Conservation (phyloP, 2,113 vertebrate species). For the Cephalopholis sonnerati region DNA sequence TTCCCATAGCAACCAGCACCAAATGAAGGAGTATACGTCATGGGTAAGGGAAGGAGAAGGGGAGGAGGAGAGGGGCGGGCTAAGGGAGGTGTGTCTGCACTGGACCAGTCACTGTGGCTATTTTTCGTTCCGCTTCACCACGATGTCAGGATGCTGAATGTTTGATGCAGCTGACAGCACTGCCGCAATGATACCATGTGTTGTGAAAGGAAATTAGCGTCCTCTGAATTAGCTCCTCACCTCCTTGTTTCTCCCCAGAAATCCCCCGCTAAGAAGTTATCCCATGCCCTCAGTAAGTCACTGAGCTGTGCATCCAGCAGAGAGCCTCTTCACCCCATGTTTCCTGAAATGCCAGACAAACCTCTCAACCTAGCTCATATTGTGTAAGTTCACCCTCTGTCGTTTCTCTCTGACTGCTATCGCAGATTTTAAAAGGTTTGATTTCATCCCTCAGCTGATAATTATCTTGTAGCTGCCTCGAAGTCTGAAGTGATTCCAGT, state of each 20-base stretch:
- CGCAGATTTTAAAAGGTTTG: constrained; percentile 25
- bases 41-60: constrained; percentile 90
- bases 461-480: constrained; percentile 51
- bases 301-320: constrained; percentile 97
- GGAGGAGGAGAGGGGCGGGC: constrained; percentile 41
- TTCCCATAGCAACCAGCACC: constrained; percentile 99
- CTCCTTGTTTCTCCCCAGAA: constrained; percentile 87
- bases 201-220: constrained; percentile 1
- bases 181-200: background rate
- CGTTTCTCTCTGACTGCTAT: background rate
- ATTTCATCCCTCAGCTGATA: constrained; percentile 46
- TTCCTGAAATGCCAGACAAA: constrained; percentile 96
- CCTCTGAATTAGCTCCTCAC: background rate
- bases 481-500: constrained; percentile 63
- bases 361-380: constrained; percentile 97
- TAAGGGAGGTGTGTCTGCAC: constrained; percentile 66
- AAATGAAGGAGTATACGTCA: constrained; percentile 99
- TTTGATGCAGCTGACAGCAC: constrained; percentile 8
- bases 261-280: constrained; percentile 99
- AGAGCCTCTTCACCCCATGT: constrained; percentile 96
- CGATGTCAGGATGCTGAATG: constrained; percentile 20
- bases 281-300: constrained; percentile 97
- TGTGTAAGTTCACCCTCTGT: constrained; percentile 89
- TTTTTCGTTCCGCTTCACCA: constrained; percentile 52
- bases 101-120: constrained; percentile 59